Percentiles rank a stretch among this genome's conserved stretches.
These are phyloP conservation scores for Lanius ludovicianus DNA, from an alignment of 2,113 vertebrate species.

Conservation along the genomic window DNA sequence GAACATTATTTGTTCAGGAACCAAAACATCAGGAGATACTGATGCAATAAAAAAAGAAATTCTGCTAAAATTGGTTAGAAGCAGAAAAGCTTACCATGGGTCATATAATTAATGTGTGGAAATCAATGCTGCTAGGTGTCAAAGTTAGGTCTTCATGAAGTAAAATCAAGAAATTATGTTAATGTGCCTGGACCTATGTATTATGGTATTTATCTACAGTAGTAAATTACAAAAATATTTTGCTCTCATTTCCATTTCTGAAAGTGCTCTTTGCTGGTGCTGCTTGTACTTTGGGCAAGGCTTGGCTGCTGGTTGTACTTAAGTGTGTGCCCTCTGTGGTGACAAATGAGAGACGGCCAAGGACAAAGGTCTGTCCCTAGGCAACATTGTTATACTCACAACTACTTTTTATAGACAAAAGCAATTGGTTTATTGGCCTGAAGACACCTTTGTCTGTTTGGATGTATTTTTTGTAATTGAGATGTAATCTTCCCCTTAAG, in stretches of 20 bases:
- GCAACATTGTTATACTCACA: not conserved
- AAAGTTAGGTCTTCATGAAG: not conserved
- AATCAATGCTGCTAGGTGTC: not conserved
- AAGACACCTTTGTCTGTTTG: not conserved
- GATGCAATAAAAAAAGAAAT: not conserved
- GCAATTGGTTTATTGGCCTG: not conserved
- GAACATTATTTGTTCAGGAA: not conserved
- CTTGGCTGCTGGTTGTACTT: not conserved
- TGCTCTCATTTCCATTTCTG: not conserved
- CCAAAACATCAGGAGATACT: not conserved
- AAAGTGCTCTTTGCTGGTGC: not conserved
- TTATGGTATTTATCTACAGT: not conserved
- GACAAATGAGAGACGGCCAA: not conserved
- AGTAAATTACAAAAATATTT: not conserved
- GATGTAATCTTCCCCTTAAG: not conserved
- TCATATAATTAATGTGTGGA: not conserved
- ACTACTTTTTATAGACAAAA: not conserved
- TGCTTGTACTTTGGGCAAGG: not conserved
- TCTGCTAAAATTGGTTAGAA: not conserved
- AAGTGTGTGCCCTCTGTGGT: not conserved
- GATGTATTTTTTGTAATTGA: not conserved
- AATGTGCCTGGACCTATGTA: not conserved
- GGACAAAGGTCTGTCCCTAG: not conserved
- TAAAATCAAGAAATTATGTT: not conserved
- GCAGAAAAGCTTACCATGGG: not conserved